phyloP scores from a whole-genome alignment of 2,113 vertebrate species.

The Rhineura floridana region DNA sequence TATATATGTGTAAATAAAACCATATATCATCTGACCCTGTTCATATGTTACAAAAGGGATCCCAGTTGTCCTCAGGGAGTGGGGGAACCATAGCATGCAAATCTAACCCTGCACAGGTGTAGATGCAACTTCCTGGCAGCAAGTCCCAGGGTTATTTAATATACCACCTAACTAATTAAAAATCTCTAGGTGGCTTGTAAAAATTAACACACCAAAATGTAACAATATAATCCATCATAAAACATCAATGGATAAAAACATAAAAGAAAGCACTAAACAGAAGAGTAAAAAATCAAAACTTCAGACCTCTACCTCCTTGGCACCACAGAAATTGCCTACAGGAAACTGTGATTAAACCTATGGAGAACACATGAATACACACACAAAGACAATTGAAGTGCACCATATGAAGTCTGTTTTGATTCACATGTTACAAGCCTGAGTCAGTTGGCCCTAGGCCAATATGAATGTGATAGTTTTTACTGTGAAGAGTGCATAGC shows the following conservation, averaged over 20 bases:
- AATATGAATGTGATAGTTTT: no score
- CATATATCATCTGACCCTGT: not conserved
- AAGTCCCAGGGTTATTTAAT: not conserved
- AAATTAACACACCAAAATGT: not conserved
- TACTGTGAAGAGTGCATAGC: no score
- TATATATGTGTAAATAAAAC: no score
- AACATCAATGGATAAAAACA: not conserved
- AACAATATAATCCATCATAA: not conserved
- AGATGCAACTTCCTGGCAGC: not conserved
- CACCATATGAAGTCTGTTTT: not conserved
- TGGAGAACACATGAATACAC: not conserved
- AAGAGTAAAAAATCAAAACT: not conserved
- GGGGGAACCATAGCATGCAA: not conserved
- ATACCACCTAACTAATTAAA: no score
- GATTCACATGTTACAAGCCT: not conserved
- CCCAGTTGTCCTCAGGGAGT: not conserved
- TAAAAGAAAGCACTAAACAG: not conserved
- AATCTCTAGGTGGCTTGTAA: not conserved
- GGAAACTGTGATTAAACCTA: not conserved
- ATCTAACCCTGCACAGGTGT: not conserved
- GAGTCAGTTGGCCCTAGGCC: no score
- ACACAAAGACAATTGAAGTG: not conserved
- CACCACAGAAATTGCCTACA: not conserved
- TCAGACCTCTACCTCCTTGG: not conserved
- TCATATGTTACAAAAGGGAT: not conserved